These are phyloP conservation scores for Eristalinus sepulchralis DNA, from an alignment of 2,888 invertebrate genomes.

Conservation along the genomic window DNA sequence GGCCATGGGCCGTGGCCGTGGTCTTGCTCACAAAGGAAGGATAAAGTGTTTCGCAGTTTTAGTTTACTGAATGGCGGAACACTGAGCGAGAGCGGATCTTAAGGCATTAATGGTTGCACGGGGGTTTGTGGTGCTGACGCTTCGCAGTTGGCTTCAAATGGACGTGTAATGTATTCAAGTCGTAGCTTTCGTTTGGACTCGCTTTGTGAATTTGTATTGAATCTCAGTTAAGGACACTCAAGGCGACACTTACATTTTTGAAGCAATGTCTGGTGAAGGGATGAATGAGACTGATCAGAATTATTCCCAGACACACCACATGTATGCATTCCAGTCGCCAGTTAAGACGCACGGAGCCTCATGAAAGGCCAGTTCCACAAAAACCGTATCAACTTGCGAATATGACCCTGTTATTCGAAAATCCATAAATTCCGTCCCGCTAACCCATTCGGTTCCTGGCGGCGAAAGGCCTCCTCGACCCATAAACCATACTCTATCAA, in stretches of 20 bases:
- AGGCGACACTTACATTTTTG: background rate
- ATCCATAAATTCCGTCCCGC: background rate
- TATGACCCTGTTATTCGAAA: background rate
- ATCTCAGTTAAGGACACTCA: background rate
- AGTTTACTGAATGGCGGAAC: conserved; percentile 32
- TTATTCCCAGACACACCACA: too few species aligned
- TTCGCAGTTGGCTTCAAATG: background rate
- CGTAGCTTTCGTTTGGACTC: background rate
- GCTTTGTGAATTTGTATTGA: background rate
- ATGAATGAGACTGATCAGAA: too few species aligned
- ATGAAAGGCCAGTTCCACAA: background rate
- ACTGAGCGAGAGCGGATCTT: conserved; percentile 18
- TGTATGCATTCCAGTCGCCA: background rate
- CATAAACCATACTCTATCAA: background rate
- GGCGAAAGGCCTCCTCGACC: background rate
- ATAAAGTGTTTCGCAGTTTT: conserved; percentile 33
- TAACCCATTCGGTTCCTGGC: background rate
- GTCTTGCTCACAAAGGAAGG: conserved; percentile 9
- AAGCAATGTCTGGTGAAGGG: background rate
- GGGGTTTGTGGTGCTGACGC: background rate
- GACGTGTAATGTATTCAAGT: conserved; percentile 11
- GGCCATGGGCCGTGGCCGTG: background rate
- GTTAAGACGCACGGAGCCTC: background rate
- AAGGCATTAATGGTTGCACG: conserved; percentile 2
- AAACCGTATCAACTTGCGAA: background rate